These are phyloP conservation scores for Ischnura elegans DNA, from an alignment of 2,888 invertebrate genomes.

Conservation along the genomic window DNA sequence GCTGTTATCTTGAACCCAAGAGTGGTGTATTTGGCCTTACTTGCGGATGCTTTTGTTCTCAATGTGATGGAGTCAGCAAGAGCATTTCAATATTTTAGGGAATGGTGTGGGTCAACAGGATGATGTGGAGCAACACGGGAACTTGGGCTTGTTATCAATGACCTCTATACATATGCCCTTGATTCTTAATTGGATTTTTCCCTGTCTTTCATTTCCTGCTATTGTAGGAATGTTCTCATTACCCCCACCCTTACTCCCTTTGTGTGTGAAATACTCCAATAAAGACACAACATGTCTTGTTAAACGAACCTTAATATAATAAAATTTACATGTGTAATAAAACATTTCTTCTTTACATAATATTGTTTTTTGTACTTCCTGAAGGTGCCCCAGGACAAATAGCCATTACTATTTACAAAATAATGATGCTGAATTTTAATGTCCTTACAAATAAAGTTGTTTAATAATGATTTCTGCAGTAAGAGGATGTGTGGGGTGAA, in stretches of 20 bases:
- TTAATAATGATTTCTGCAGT: neutral
- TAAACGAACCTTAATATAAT: neutral
- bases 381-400: neutral
- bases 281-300: neutral
- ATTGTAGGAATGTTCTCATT: constrained; percentile 44
- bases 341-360: neutral
- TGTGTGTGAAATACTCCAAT: neutral
- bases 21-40: neutral
- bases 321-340: constrained; percentile 57
- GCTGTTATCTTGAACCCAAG: neutral
- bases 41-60: neutral
- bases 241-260: neutral
- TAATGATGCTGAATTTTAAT: too few relatives aligned
- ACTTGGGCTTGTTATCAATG: neutral
- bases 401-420: neutral
- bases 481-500: neutral
- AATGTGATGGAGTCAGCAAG: neutral
- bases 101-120: neutral
- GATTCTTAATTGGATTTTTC: neutral
- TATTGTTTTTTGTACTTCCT: neutral
- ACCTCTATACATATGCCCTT: neutral
- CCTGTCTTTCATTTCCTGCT: constrained; percentile 55
- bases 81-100: neutral
- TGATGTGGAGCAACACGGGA: neutral
- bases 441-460: neutral